phyloP scores from a whole-genome alignment of 2,113 vertebrate species.

The Spea bombifrons region DNA sequence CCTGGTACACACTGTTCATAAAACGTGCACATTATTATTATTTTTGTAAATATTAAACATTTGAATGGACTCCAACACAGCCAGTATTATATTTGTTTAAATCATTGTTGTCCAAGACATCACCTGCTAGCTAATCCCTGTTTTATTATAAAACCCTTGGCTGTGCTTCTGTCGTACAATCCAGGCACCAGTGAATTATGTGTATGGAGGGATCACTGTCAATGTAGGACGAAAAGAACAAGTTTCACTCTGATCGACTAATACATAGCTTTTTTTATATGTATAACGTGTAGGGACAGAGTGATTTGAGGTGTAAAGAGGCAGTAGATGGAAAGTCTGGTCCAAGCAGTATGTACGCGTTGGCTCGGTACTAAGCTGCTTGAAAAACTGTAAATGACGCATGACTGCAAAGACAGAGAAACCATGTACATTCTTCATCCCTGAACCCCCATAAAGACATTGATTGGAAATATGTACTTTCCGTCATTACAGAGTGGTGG shows the following conservation, averaged over 20 bases:
- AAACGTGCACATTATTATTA: slow-evolving; percentile 23
- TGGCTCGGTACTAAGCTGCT: too few relatives aligned
- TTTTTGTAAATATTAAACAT: slow-evolving; percentile 44
- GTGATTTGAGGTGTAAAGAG: too few relatives aligned
- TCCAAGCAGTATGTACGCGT: too few relatives aligned
- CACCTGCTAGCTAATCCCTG: slow-evolving; percentile 46
- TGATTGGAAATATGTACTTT: too few relatives aligned
- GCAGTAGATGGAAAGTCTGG: too few relatives aligned
- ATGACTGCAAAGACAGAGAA: too few relatives aligned
- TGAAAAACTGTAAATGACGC: too few relatives aligned
- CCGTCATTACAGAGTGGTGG: too few relatives aligned
- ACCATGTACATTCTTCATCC: too few relatives aligned
- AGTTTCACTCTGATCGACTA: slow-evolving; percentile 2
- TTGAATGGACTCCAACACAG: slow-evolving; percentile 41
- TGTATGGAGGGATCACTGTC: slow-evolving; percentile 9
- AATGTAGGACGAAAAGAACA: slow-evolving; percentile 15
- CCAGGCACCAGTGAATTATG: slow-evolving; percentile 27
- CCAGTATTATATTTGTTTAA: slow-evolving; percentile 43
- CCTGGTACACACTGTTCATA: slow-evolving; percentile 28
- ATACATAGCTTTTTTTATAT: neutral
- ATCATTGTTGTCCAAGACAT: slow-evolving; percentile 42
- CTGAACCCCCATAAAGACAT: too few relatives aligned
- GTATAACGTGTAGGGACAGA: too few relatives aligned
- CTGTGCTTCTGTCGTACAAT: slow-evolving; percentile 25
- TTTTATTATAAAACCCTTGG: slow-evolving; percentile 40